Evolutionary conservation across 2,888 invertebrate species (phyloP).

Genomic region (Eupithecia dodoneata): DNA sequence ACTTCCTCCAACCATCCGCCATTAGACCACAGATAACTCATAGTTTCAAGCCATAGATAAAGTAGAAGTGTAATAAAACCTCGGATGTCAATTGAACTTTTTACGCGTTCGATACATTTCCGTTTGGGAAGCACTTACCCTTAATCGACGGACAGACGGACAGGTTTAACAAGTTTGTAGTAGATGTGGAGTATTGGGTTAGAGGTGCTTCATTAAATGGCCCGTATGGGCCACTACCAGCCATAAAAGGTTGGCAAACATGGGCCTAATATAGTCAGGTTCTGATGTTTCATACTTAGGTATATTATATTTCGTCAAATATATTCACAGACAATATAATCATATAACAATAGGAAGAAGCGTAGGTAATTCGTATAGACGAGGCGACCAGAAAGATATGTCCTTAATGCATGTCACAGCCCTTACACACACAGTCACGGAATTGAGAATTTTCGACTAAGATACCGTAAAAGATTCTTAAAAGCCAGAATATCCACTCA

Average conservation of each 20-base stretch:
- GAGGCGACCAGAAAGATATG: too few relatives aligned
- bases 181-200: slow-evolving; percentile 64
- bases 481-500: too few relatives aligned
- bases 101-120: slow-evolving; percentile 35
- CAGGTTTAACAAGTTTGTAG: slow-evolving; percentile 57
- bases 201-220: slow-evolving; percentile 35
- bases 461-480: too few relatives aligned
- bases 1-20: slow-evolving; percentile 27
- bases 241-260: slow-evolving; percentile 5
- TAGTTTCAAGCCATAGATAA: slow-evolving; percentile 14
- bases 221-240: not conserved
- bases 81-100: slow-evolving; percentile 36
- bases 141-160: slow-evolving; percentile 55
- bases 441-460: too few relatives aligned
- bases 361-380: too few relatives aligned
- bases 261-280: too few relatives aligned
- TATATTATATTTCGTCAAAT: too few relatives aligned
- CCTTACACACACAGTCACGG: too few relatives aligned
- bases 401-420: too few relatives aligned
- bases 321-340: too few relatives aligned
- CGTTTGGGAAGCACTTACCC: slow-evolving; percentile 52
- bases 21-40: slow-evolving; percentile 10
- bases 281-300: too few relatives aligned
- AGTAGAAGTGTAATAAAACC: slow-evolving; percentile 13
- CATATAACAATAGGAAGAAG: too few relatives aligned